Percentiles rank a stretch among this genome's conserved stretches.
Conservation (phyloP, 2,888 invertebrate genomes). For the Electrophaes corylata region DNA sequence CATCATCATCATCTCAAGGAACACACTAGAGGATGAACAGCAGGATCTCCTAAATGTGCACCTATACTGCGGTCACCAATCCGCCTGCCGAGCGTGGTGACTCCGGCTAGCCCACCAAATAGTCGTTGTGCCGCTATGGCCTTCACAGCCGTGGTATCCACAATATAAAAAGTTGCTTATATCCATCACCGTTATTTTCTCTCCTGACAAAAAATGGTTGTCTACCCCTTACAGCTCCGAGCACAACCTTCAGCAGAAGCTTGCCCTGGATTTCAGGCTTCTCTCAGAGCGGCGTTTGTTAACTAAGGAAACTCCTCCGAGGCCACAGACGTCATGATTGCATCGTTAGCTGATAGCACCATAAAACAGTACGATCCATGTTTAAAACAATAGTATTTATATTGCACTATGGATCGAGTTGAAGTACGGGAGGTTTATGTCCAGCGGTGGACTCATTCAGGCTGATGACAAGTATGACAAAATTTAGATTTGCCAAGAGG, state of each 20-base stretch:
- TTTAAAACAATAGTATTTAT: background rate
- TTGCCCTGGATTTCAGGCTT: background rate
- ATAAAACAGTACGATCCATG: background rate
- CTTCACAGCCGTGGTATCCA: background rate
- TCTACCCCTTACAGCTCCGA: slow-evolving; percentile 5
- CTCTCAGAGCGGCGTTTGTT: background rate
- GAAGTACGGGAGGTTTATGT: no score
- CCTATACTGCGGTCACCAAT: no score
- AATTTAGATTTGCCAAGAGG: no score
- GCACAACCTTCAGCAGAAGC: background rate
- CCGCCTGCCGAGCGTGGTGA: no score
- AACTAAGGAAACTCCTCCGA: background rate
- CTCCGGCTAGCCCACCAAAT: no score
- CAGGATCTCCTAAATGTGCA: no score
- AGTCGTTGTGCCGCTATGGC: slow-evolving; percentile 5
- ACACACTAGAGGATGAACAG: no score
- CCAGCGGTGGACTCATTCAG: no score
- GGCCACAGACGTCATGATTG: background rate
- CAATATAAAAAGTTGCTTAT: background rate
- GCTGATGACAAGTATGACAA: no score
- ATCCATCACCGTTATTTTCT: background rate
- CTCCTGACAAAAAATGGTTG: background rate
- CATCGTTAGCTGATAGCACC: background rate
- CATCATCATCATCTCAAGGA: no score
- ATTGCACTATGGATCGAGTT: background rate